A percentile compares a stretch with the other conserved stretches of the same genome.
Evolutionary conservation across 2,888 invertebrate species (phyloP).

Genomic region (Brenthis ino): DNA sequence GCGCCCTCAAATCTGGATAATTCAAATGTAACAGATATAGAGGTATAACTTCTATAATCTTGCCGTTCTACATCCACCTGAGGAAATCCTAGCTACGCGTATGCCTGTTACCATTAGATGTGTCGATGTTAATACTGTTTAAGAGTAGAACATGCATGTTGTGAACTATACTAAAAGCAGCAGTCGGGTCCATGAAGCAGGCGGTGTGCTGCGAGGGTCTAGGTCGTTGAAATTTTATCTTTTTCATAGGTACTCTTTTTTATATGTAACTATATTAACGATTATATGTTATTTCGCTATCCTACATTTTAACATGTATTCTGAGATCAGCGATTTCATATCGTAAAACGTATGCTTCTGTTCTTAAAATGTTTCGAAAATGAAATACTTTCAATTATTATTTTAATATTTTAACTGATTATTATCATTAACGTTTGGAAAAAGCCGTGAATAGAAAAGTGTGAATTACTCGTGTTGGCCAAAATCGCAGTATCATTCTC

Average conservation of each 20-base stretch:
- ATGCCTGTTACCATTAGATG: slow-evolving; percentile 42
- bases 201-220: slow-evolving; percentile 30
- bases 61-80: background rate
- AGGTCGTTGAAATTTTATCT: slow-evolving; percentile 18
- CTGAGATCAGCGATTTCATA: background rate
- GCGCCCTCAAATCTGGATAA: background rate
- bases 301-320: background rate
- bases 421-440: background rate
- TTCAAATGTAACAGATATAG: background rate
- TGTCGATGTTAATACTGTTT: slow-evolving; percentile 55
- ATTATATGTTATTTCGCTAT: slow-evolving; percentile 6
- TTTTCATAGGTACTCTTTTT: slow-evolving; percentile 9
- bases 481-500: slow-evolving; percentile 73
- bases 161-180: slow-evolving; percentile 47
- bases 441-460: slow-evolving; percentile 17
- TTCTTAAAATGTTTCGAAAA: background rate
- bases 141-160: slow-evolving; percentile 54
- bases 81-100: slow-evolving; percentile 10
- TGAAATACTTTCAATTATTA: slow-evolving; percentile 1
- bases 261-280: background rate
- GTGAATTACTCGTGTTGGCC: slow-evolving; percentile 69
- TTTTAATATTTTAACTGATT: background rate
- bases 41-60: background rate
- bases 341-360: slow-evolving; percentile 1
- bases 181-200: slow-evolving; percentile 59